A percentile compares a stretch with the other conserved stretches of the same genome.
Evolutionary conservation across 2,888 invertebrate genomes (phyloP).

Genomic region (Epinotia demarniana): DNA sequence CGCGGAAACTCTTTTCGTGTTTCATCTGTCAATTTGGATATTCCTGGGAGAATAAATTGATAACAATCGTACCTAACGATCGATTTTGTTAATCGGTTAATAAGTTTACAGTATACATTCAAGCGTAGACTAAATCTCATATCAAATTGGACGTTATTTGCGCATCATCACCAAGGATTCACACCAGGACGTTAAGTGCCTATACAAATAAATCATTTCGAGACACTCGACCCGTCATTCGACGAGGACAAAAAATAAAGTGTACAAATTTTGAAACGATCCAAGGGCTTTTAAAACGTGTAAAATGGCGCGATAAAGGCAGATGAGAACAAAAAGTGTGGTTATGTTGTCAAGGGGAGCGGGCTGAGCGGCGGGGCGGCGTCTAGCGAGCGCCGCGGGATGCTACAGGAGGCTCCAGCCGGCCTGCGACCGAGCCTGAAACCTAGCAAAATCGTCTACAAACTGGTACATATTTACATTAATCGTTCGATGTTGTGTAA

Average conservation of each 20-base stretch:
- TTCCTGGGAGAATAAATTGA: conserved; percentile 15
- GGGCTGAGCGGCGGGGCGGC: conserved; percentile 35
- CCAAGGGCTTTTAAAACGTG: conserved; percentile 70
- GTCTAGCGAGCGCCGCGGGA: conserved; percentile 39
- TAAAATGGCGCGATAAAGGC: conserved; percentile 68
- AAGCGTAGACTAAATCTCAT: not conserved
- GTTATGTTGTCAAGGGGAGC: conserved; percentile 34
- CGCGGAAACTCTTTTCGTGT: conserved; percentile 1
- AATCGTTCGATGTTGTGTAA: no score
- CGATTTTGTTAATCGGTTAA: not conserved
- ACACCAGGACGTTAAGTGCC: conserved; percentile 65
- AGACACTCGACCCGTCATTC: conserved; percentile 76
- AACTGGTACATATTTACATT: no score
- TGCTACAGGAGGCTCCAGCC: not conserved
- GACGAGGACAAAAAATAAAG: conserved; percentile 69
- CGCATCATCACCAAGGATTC: conserved; percentile 56
- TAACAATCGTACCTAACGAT: not conserved
- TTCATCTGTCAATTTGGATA: not conserved
- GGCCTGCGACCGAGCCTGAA: not conserved
- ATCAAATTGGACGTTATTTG: conserved; percentile 54
- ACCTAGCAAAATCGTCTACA: not conserved
- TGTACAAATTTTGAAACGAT: conserved; percentile 73
- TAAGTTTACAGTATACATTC: not conserved
- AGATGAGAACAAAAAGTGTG: conserved; percentile 50
- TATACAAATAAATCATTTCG: conserved; percentile 78